Percentiles rank a stretch among this genome's conserved stretches.
phyloP scores from a whole-genome alignment of 1,140 invertebrate species.

The Solenopsis invicta region DNA sequence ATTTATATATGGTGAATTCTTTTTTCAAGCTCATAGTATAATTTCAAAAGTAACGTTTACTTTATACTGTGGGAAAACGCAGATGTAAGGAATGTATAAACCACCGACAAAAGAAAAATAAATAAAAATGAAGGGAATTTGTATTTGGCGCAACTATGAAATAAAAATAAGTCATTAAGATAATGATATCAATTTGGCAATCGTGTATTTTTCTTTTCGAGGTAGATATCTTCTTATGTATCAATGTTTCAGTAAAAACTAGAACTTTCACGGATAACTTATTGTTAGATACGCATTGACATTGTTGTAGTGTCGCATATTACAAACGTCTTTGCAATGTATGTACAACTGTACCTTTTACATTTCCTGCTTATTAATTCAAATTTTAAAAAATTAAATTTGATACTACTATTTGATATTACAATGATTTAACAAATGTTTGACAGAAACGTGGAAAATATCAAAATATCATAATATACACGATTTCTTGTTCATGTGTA shows the following conservation, averaged over 20 bases:
- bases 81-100: slow-evolving; percentile 16
- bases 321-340: neutral
- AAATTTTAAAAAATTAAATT: neutral
- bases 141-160: neutral
- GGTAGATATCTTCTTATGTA: neutral
- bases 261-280: too few species aligned
- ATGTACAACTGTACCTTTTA: neutral
- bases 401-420: neutral
- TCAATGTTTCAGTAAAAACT: neutral
- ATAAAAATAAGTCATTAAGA: neutral
- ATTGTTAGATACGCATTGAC: neutral
- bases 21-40: neutral
- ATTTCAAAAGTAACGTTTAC: neutral
- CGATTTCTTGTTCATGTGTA: neutral
- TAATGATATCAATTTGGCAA: slow-evolving; percentile 1
- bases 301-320: neutral
- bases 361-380: neutral
- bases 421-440: neutral
- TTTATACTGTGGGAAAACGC: neutral
- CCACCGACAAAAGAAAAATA: neutral
- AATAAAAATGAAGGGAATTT: neutral
- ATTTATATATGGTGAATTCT: neutral
- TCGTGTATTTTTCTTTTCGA: neutral
- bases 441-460: neutral
- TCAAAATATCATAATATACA: neutral